Evolutionary conservation across 30 jellyfish, hydroid and myxozoan genomes (phyloP).

Genomic region (Chironex yamaguchii): DNA sequence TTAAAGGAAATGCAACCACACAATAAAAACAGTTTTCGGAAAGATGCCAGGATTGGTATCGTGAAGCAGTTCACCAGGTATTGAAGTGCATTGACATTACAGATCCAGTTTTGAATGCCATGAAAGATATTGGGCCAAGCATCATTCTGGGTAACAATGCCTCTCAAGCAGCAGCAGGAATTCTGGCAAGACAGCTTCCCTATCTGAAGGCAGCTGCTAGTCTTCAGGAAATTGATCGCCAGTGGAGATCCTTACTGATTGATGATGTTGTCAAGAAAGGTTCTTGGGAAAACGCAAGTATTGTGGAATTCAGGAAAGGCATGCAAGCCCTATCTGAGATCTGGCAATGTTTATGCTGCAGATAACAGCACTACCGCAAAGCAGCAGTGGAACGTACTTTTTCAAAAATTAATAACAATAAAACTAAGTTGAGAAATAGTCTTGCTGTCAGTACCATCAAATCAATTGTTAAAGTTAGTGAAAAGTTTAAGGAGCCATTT

Average conservation of each 20-base stretch:
- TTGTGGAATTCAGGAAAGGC: constrained; percentile 44
- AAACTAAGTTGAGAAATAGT: constrained; percentile 29
- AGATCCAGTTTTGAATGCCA: constrained; percentile 2
- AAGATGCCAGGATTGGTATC: constrained; percentile 15
- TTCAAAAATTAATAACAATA: constrained; percentile 37
- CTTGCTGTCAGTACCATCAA: constrained; percentile 42
- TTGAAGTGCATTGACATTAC: background rate
- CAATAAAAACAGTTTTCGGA: background rate
- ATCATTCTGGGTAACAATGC: background rate
- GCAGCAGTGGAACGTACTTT: constrained; percentile 62
- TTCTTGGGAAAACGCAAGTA: constrained; percentile 10
- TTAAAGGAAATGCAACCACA: background rate
- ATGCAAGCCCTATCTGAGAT: background rate
- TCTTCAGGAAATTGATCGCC: constrained; percentile 42
- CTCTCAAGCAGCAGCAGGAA: background rate
- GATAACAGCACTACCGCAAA: constrained; percentile 65
- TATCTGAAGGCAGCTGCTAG: constrained; percentile 14
- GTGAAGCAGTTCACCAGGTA: background rate
- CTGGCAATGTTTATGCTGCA: constrained; percentile 52
- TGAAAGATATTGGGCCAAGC: background rate
- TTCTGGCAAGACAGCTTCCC: constrained; percentile 1
- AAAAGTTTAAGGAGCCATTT: constrained; percentile 22
- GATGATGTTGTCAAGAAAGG: constrained; percentile 26
- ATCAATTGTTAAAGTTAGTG: constrained; percentile 60
- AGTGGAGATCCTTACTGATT: constrained; percentile 49